Conservation (phyloP, 2,888 invertebrate species). For the Lysandra bellargus region DNA sequence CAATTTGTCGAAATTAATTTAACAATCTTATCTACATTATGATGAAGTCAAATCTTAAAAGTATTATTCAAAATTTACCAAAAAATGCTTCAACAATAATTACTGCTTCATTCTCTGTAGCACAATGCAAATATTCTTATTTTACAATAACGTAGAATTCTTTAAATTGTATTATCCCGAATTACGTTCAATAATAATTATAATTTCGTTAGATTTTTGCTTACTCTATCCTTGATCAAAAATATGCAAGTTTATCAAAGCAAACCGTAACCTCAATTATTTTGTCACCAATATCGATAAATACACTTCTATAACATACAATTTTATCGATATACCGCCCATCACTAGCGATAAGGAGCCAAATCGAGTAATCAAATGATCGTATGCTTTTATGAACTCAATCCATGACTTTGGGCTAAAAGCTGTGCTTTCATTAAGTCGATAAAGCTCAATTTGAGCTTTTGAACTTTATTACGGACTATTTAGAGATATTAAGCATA, state of each 20-base stretch:
- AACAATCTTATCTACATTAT: no score
- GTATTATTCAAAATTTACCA: no score
- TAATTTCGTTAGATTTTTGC: no score
- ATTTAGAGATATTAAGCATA: background rate
- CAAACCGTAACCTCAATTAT: no score
- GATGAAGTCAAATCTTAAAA: no score
- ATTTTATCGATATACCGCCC: background rate
- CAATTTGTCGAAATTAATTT: no score
- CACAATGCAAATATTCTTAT: no score
- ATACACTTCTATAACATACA: background rate
- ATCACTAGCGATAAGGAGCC: background rate
- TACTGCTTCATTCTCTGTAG: no score
- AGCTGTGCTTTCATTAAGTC: constrained; percentile 8
- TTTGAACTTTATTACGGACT: background rate
- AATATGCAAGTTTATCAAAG: background rate
- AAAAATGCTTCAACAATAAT: no score
- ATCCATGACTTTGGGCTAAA: background rate
- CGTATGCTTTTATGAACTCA: constrained; percentile 15
- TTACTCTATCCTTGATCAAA: background rate
- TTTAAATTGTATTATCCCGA: no score
- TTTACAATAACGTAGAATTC: no score
- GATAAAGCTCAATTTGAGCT: constrained; percentile 9
- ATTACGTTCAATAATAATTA: background rate
- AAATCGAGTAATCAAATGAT: background rate
- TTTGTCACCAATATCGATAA: background rate